phyloP scores from a whole-genome alignment of 2,113 vertebrate genomes.

The Boulengerochromis microlepis region DNA sequence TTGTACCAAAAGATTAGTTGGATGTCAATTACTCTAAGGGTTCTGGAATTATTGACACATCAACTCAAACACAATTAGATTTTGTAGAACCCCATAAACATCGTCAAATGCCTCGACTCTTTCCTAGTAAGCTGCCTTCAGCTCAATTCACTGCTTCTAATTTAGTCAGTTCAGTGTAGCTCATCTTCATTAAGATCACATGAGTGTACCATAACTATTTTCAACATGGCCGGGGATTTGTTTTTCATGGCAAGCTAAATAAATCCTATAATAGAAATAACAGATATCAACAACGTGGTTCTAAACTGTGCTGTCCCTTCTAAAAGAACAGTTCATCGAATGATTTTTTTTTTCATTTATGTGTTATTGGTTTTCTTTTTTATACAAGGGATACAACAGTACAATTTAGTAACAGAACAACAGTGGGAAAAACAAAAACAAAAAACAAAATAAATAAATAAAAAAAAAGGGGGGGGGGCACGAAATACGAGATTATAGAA shows the following conservation, averaged over 20 bases:
- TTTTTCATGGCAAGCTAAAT: not conserved
- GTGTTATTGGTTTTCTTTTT: not conserved
- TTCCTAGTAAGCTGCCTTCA: not conserved
- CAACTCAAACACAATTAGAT: not conserved
- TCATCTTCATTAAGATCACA: not conserved
- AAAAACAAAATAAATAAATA: accelerated
- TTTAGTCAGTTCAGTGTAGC: not conserved
- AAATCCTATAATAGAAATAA: not conserved
- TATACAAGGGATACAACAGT: not conserved
- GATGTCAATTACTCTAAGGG: not conserved
- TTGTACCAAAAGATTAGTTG: not conserved
- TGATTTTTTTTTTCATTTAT: accelerated
- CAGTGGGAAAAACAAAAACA: accelerated
- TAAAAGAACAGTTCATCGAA: not conserved
- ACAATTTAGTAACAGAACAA: not conserved
- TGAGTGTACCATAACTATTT: not conserved
- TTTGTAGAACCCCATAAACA: not conserved
- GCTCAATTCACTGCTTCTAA: not conserved
- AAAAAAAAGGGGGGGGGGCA: not conserved
- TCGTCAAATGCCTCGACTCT: not conserved
- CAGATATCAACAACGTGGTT: not conserved
- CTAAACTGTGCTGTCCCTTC: not conserved
- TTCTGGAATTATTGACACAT: not conserved
- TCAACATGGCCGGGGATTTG: accelerated
- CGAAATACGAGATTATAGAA: not conserved